Base-by-base conservation (phyloP, 2,888 invertebrate genomes). In the Scaptomyza flava region DNA sequence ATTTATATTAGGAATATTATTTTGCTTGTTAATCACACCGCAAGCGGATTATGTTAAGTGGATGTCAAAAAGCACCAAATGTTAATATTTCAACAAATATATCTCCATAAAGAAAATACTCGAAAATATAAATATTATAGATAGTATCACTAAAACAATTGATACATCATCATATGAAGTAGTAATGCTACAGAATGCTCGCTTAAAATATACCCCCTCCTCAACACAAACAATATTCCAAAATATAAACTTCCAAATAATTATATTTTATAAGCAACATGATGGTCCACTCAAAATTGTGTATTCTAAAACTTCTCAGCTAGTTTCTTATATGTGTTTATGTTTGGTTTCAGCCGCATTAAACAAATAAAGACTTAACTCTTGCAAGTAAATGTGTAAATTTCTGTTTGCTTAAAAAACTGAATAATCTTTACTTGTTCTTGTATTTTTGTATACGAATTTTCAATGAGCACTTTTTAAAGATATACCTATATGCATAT, bases 401-500 rank as follows among this genome's bases (percentile, higher is more conserved):
- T 6, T 27, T 17, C 34, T 23, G 9, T 20, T 38, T 27, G 7
- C 20, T 62, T 34, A 23, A n/a, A n/a, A 56, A 42, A 47, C 43
- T 42, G n/a, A 17, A 33, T 50, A 12, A 38, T 38, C 23, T 43
- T 45, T 20, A 54, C 27, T 20, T 36, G 31, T 9, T 34, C 38
- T 41, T 38, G 11, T 27, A 48, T 20, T 46, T 67, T 41, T 46
- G 47, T 58, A 62, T 54, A 68, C 47, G 3, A 51, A 57, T 69
- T 57, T 69, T 69, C 52, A 43, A 68, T 17, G 38, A 14, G 61
- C 68, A 69, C 69, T 69, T 61, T 68, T 38, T 68, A 52, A 47
- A 43, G 8, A 52, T 68, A 68, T 60, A 43, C 41, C 27, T 56
- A 50, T 33, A 45, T 20, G 33, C 17, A 65, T 38, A 61, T 30